Evolutionary conservation across 2,113 vertebrate species (phyloP), one percentile per base, ranked within the genome.

Genomic region (Aepyceros melampus): DNA sequence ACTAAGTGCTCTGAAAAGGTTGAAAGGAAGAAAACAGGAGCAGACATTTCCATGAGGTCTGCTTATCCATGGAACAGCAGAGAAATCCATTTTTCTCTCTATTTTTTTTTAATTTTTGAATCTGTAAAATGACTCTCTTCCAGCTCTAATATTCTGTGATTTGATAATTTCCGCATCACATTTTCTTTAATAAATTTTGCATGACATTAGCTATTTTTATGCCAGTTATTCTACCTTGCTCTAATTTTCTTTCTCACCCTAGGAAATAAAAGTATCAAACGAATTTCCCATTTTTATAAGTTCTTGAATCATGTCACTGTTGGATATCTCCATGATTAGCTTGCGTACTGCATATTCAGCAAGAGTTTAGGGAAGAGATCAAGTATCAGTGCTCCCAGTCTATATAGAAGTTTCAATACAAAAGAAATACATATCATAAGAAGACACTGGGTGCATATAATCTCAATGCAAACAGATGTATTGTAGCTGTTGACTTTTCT

Each of bases 111-210:
- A 91, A 64, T 31, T 88, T 91, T 53, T 51, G 36, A 91, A 60
- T 45, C 21, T 89, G 13, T 91, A 78, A 93, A 96, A 85, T 95
- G 56, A 96, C 64, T 95, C 53, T 93, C 74, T 79, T 90, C 89
- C 53, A 85, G 25, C 8, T 91, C 29, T 93, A 93, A 93, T 94
- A 87, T 31, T 91, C 92, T 86, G 31, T 56, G 49, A 95, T 97
- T 87, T 83, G 78, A 86, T 95, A 86, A 96, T 97, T 96, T 97
- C 94, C 6, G 0, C 76, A 94, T 89, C 87, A 88, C 51, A 91
- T 93, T 95, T 94, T 95, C 87, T 84, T 89, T 95, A 91, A 97
- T 97, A 96, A 89, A 95, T 89, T 95, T 95, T 97, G 3, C 40
- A 95, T 94, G 60, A 36, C 51, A 91, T 96, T 86, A 95, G 36